Base-by-base conservation (phyloP, 2,888 invertebrate genomes). In the Scrobipalpa atriplicella region DNA sequence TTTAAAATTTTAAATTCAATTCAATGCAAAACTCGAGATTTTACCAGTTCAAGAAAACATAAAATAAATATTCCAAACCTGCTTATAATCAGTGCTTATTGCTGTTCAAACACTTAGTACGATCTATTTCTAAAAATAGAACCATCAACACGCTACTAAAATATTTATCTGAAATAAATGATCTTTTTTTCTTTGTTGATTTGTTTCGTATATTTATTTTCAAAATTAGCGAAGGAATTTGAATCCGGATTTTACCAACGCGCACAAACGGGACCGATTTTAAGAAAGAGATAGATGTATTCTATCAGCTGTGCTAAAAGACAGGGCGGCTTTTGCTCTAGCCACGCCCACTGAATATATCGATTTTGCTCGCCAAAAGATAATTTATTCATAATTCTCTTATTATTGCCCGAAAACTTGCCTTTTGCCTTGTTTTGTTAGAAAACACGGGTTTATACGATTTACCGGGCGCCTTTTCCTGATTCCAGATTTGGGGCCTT, bases 381-480 rank as follows among this genome's bases (percentile, higher is more conserved):
- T 89, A 86, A 89, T 87, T 89, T 89, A 90, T 90, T 89, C 89
- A 90, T 89, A 90, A 83, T 86, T 85, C 78, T 74, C 80, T 82
- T 79, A 84, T 85, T 84, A 81, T 76, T 64, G 61, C 62, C 64
- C 51, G 64, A 68, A 66, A 67, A 67, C 66, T 66, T 68, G 66
- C 54, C 65, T 65, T 66, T 67, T 65, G 67, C 54, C 58, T 61
- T 54, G 62, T 65, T 65, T 65, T 64, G 29, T 47, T 51, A 29
- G 47, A 51, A 62, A 62, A 62, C 51, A 62, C 51, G 29, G 16
- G 51, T 43, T 62, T 62, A 21, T 47, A 19, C 47, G 51, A 10
- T 62, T 47, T 47, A 58, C 38, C 36, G 9, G 62, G 7, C 36
- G 62, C 13, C 43, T 1, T 62, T 62, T 58, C 16, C 58, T 7